Conservation (phyloP, 2,113 vertebrate species). For the Mirounga angustirostris region DNA sequence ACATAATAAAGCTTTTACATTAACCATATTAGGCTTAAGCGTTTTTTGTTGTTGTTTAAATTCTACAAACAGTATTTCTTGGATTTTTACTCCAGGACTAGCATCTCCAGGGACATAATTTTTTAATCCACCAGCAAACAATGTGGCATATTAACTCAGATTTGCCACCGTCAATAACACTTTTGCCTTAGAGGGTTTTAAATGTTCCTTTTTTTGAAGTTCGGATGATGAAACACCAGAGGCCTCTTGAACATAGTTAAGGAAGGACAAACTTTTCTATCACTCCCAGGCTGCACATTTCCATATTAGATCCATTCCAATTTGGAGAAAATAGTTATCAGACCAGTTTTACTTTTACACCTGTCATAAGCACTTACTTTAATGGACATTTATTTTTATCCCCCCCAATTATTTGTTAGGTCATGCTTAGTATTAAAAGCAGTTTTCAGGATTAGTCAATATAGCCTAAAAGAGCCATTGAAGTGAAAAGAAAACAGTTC, state of each 20-base stretch:
- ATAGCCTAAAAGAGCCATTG: slow-evolving; percentile 76
- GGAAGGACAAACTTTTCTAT: neutral
- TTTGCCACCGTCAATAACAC: neutral
- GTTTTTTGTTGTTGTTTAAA: neutral
- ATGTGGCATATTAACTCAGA: neutral
- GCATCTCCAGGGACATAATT: neutral
- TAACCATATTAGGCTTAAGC: neutral
- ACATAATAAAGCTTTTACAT: slow-evolving; percentile 21
- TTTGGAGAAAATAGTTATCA: slow-evolving; percentile 37
- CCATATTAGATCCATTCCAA: slow-evolving; percentile 11
- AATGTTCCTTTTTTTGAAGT: slow-evolving; percentile 12
- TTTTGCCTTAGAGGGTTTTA: neutral
- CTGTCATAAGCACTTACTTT: slow-evolving; percentile 29
- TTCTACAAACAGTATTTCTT: neutral
- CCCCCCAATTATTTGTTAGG: slow-evolving; percentile 49
- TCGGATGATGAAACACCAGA: neutral
- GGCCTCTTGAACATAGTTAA: neutral
- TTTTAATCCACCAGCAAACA: slow-evolving; percentile 13
- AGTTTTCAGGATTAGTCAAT: slow-evolving; percentile 71
- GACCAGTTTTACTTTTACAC: slow-evolving; percentile 63
- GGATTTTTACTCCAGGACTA: neutral
- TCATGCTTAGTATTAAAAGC: slow-evolving; percentile 62
- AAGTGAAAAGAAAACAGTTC: slow-evolving; percentile 81
- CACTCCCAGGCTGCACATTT: neutral
- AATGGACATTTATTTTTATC: slow-evolving; percentile 61